These are phyloP conservation scores for Crenuchus spilurus DNA, from an alignment of 2,797 vertebrate species.

Conservation along the genomic window DNA sequence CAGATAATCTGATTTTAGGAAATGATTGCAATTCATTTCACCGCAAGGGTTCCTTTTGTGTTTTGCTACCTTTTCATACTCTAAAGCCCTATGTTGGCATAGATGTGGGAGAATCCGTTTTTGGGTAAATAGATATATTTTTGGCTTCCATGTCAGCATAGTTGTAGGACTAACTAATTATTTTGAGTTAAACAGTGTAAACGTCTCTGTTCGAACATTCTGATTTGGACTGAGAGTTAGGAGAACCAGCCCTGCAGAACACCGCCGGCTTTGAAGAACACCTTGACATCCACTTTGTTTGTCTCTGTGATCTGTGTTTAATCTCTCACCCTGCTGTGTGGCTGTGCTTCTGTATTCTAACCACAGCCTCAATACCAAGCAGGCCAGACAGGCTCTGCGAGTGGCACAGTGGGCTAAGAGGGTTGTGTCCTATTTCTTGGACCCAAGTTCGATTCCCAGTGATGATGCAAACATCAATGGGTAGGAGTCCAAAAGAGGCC, in stretches of 20 bases:
- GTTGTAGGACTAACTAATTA: not conserved
- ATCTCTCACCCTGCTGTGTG: slow-evolving; percentile 69
- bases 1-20: slow-evolving; percentile 16
- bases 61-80: not conserved
- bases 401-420: not conserved
- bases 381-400: not conserved
- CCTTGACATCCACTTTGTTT: slow-evolving; percentile 66
- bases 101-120: not conserved
- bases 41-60: not conserved
- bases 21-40: slow-evolving; percentile 29
- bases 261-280: slow-evolving; percentile 67
- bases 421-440: slow-evolving; percentile 9
- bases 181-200: not conserved
- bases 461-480: not conserved
- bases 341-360: slow-evolving; percentile 65
- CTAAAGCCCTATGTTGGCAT: not conserved
- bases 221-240: not conserved
- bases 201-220: not conserved
- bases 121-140: not conserved
- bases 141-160: not conserved
- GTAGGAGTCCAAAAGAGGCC: not conserved
- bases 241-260: not conserved
- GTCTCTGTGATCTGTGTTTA: slow-evolving; percentile 64
- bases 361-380: slow-evolving; percentile 57
- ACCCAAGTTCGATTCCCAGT: slow-evolving; percentile 3